Conservation (phyloP, 2,888 invertebrate species). For the Stegophylla sp. region DNA sequence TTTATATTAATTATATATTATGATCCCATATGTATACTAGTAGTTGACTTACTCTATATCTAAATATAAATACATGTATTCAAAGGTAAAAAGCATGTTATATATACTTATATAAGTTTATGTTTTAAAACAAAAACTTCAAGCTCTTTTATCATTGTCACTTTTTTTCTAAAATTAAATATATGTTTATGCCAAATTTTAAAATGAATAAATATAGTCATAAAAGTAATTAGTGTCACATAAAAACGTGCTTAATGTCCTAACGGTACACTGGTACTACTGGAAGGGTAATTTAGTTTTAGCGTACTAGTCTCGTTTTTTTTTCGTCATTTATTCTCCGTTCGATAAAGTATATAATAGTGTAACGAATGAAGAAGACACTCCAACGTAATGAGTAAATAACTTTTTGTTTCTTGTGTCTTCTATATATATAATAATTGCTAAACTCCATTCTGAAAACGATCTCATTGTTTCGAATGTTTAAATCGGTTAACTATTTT, state of each 20-base stretch:
- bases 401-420: too few relatives aligned
- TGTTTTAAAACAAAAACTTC: not conserved
- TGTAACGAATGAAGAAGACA: not conserved
- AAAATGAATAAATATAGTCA: not conserved
- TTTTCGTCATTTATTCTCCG: not conserved
- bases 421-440: too few relatives aligned
- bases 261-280: not conserved
- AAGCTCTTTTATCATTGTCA: slow-evolving; percentile 5
- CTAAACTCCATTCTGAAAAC: too few relatives aligned
- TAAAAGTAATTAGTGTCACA: slow-evolving; percentile 4
- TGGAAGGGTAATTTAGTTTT: not conserved
- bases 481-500: not conserved
- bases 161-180: slow-evolving; percentile 3
- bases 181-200: not conserved
- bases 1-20: too few relatives aligned
- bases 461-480: not conserved
- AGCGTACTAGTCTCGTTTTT: not conserved
- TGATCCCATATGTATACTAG: too few relatives aligned
- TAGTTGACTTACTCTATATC: too few relatives aligned
- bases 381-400: not conserved
- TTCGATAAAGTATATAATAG: not conserved
- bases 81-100: too few relatives aligned
- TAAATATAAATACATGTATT: too few relatives aligned
- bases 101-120: not conserved
- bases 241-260: not conserved